Evolutionary conservation across 2,113 vertebrate species (phyloP), one percentile per base, ranked within the genome.

Genomic region (Prinia subflava): DNA sequence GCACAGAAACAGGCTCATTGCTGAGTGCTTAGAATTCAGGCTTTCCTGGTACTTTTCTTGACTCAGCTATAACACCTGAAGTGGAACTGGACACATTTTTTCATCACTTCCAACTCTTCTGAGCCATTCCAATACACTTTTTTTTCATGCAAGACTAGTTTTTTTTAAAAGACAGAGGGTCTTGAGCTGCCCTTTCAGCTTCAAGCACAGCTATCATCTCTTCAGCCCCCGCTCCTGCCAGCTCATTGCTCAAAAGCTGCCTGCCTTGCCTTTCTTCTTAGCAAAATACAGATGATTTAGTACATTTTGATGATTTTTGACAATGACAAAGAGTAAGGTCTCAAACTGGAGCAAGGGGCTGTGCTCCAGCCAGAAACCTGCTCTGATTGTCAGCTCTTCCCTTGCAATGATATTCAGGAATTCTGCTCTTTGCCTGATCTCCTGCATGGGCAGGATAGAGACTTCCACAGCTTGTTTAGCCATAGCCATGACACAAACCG

Each of bases 131-230:
- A 81, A 42, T 22, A 23, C 23, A 3, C 6, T 62, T 39, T 39
- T 31, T 50, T 46, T 77, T 15, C 10, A 76, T 18, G 47, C 22
- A 77, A 67, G n/a, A 68, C 10, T 37, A 3, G 4, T 52, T 10
- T 10, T 57, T 78, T 74, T 30, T 28, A 35, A 82, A 89, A 42
- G 17, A 13, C 17, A 4, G 0, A 0, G 20, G 15, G 12, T 42
- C 65, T 27, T 6, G 46, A 52, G 69, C 59, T 91, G 73, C 81
- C 77, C 50, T 65, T 42, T 39, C 50, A 77, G 55, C 70, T 53
- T 19, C 28, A 2, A 8, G 37, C 9, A 1, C 46, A 23, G 74
- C 69, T 33, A 7, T n/a, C 59, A 2, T 13, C 1, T 2, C 73
- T 19, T 24, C 68, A 69, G 56, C 68, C 87, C 52, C 37, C 42